phyloP scores from a whole-genome alignment of 2,797 vertebrate species.

The Clamator glandarius region DNA sequence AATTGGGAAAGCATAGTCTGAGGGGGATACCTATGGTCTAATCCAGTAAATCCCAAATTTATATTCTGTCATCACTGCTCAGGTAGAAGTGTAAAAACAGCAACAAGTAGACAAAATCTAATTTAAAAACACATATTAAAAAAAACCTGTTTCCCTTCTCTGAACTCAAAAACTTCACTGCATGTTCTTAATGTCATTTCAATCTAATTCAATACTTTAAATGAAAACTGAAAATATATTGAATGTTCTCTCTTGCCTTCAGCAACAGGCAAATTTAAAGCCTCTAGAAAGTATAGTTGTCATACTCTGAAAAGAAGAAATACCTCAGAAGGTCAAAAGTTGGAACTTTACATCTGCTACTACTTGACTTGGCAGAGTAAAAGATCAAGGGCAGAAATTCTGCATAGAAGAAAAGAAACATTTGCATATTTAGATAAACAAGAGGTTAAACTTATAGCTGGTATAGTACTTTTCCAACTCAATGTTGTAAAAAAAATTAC shows the following conservation, averaged over 20 bases:
- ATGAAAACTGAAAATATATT: background rate
- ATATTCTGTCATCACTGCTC: background rate
- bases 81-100: background rate
- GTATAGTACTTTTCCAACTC: constrained; percentile 5
- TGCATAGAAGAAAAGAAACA: background rate
- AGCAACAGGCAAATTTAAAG: background rate
- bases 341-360: background rate
- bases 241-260: background rate
- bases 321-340: background rate
- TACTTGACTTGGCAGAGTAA: background rate
- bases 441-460: constrained; percentile 35
- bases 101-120: background rate
- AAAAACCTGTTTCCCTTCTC: background rate
- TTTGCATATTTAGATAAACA: background rate
- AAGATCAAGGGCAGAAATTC: background rate
- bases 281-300: background rate
- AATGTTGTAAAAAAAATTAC: background rate
- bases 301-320: background rate
- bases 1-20: background rate
- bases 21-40: background rate
- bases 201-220: background rate
- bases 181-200: too few relatives aligned
- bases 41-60: background rate
- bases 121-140: background rate
- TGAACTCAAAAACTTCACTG: background rate